phyloP scores from a whole-genome alignment of 2,113 vertebrate species.

The Melanotaenia duboulayi region DNA sequence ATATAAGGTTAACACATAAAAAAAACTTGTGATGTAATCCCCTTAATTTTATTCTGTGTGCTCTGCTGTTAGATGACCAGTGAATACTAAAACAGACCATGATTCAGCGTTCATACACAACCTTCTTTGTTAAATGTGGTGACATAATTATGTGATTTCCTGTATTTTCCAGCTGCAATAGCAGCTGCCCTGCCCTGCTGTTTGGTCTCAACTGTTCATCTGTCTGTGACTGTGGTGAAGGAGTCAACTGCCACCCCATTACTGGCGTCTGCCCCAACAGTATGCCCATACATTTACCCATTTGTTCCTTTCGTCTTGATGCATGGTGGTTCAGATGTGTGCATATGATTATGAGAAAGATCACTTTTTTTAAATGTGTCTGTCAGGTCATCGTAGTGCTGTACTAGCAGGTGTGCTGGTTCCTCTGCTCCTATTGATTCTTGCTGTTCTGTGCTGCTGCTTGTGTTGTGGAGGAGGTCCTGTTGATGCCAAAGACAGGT shows the following conservation, averaged over 20 bases:
- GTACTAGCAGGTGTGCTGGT: conserved; percentile 84
- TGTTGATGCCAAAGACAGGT: conserved; percentile 87
- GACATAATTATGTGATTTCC: conserved; percentile 15
- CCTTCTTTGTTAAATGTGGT: not conserved
- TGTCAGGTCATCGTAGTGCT: conserved; percentile 73
- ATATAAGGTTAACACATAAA: not conserved
- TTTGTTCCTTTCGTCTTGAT: not conserved
- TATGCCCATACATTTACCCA: conserved; percentile 64
- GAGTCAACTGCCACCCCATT: conserved; percentile 80
- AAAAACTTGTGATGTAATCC: not conserved
- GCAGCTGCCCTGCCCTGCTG: conserved; percentile 85
- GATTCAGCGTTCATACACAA: conserved; percentile 14
- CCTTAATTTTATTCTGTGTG: not conserved
- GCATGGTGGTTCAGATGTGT: not conserved
- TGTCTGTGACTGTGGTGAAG: conserved; percentile 83
- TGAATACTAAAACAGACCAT: conserved; percentile 14
- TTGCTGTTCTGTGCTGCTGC: conserved; percentile 86
- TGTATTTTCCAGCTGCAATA: conserved; percentile 87
- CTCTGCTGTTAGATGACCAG: not conserved
- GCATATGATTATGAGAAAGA: not conserved
- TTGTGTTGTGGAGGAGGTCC: conserved; percentile 82
- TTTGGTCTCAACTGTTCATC: conserved; percentile 91
- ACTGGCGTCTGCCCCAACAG: conserved; percentile 87
- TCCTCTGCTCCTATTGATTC: conserved; percentile 82
- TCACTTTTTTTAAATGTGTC: not conserved